Base-by-base conservation (phyloP, 92 coral and sea anemone species). In the Porites evermanni region DNA sequence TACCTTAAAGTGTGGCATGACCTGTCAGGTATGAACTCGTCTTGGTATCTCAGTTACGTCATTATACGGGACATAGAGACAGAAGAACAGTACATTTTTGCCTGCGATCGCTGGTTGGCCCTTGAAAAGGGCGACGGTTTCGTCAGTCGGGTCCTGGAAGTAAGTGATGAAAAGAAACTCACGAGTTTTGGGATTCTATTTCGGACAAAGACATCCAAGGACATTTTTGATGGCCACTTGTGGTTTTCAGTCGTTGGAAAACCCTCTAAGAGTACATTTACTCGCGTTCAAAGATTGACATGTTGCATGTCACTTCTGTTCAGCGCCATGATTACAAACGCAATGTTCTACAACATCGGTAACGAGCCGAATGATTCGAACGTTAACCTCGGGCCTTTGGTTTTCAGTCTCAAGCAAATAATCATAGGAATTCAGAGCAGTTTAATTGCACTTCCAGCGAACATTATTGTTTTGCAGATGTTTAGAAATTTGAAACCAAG, bases 281-380 rank as follows among this genome's bases (percentile, higher is more conserved):
- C 98, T 1, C 95, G 98, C 47, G 92, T 93, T 54, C 98, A 95
- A 64, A 80, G 98, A 72, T 84, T 92, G 70, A 86, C 98, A 0
- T 95, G 98, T 44, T 94, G 97, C 77, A 77, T 95, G 84, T 93
- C 92, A 7, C 72, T 95, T 64, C 88, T 95, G 3, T 91, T 89
- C 61, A 87, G 92, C 19, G 83, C 98, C 21, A 95, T 95, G 98
- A 89, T 95, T 69, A 90, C 95, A 24, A 93, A 91, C 80, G 98
- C 98, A 1, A 95, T 93, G 98, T 95, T 95, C 80, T 95, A 89
- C 52, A 90, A 93, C 79, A 77, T 89, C 23, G 95, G 94, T 4
- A 93, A 91, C 21, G 86, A 67, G 64, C 80, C 97, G 3, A 87
- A 81, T 2, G 79, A 77, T 1, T 87, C 88, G 2, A 88, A 95